Base-by-base conservation (phyloP, 2,888 invertebrate species). In the Serrognathus titanus region DNA sequence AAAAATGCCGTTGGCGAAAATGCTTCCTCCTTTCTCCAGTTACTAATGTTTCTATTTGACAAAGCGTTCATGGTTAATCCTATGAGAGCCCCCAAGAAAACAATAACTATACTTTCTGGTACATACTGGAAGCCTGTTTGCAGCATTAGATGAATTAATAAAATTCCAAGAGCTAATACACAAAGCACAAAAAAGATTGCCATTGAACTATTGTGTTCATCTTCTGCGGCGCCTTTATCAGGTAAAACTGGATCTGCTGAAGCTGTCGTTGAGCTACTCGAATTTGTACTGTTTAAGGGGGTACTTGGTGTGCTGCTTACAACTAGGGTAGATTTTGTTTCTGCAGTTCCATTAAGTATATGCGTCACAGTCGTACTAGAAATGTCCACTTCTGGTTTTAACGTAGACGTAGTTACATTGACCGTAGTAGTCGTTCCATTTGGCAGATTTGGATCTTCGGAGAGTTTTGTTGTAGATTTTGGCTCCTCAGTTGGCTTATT, bases 1-100 rank as follows among this genome's bases (percentile, higher is more conserved):
- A 99, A 99, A 77, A 99, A 99, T 16, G 97, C 94, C 13, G 97
- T 99, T 0, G 99, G 98, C 6, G 97, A 96, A 74, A 99, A 97
- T 0, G 97, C 94, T 78, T 99, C 98, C 75, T 97, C 97, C 75
- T 95, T 93, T 73, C 94, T 87, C 96, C 96, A 97, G 75, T 96
- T 94, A 41, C 92, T 93, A 67, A 94, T 88, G 73, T 95, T 92
- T 69, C 88, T 85, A 67, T 89, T 89, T 1, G 93, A 93, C 82
- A 96, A 86, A 6, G 97, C 80, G 75, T 94, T 95, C 69, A 97
- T 85, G 36, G 93, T 83, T 71, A 97, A 83, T 3, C 97, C 97
- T 72, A 97, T 94, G 0, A 94, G 81, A 40, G 92, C 96, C 48
- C 97, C 97, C 12, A 99, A 82, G 70, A 97, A 91, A 13, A 99